Percentiles rank a stretch among this genome's conserved stretches.
Evolutionary conservation across 2,113 vertebrate species (phyloP).

Genomic region (Eubucco bourcierii): DNA sequence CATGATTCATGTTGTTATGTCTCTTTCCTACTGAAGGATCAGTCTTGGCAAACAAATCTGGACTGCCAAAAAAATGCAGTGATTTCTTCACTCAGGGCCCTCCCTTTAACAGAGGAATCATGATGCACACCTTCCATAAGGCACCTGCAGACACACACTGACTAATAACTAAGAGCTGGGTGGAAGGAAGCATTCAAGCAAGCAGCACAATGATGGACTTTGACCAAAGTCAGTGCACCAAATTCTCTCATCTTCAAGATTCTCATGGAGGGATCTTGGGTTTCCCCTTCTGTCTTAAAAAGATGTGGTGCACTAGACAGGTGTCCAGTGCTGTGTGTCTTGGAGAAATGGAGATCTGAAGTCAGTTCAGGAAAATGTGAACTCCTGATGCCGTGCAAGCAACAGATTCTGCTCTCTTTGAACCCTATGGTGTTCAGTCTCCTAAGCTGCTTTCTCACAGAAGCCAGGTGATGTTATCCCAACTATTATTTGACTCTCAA

Average conservation of each 20-base stretch:
- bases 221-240: background rate
- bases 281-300: background rate
- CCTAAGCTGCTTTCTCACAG: background rate
- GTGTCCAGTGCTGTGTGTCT: background rate
- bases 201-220: background rate
- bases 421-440: background rate
- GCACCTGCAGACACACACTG: background rate
- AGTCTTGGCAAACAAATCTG: fast-evolving
- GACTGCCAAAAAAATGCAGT: background rate
- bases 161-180: background rate
- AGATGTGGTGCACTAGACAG: background rate
- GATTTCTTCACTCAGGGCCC: background rate
- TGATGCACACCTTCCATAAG: background rate
- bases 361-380: background rate
- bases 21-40: background rate
- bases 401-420: background rate
- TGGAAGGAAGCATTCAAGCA: background rate
- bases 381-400: background rate
- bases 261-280: background rate
- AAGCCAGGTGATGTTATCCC: background rate
- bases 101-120: background rate
- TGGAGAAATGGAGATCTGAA: background rate
- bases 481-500: background rate
- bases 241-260: background rate
- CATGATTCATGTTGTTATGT: no score